Evolutionary conservation across 2,888 invertebrate genomes (phyloP), one percentile per base, ranked within the genome.

Genomic region (Tuberolachnus salignus): DNA sequence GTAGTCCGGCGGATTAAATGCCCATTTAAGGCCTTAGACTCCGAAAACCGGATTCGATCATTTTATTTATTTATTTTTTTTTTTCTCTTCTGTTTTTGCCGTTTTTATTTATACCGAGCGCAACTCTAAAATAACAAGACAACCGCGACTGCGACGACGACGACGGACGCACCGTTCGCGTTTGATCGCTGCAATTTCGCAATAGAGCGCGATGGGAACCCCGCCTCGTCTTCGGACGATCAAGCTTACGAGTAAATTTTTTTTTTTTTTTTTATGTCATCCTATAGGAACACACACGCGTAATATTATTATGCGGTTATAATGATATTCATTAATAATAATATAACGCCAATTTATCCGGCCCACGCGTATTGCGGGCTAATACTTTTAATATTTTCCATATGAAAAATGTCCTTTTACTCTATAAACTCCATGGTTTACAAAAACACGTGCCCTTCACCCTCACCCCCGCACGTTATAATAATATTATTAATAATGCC

Each of bases 11-110:
- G 49, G 67, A 59, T 59, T 67, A 67, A 67, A 67, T 78, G 57
- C 3, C 75, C 75, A 49, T 78, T 67, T 67, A 78, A 49, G 75
- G 67, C 21, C 21, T n/a, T 19, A 67, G 59, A 3, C 49, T 67
- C 49, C 67, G 55, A 78, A 59, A 78, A 78, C 75, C 75, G 75
- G 67, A 78, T 78, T 67, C 46, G 23, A 49, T 78, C 55, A 16
- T n/a, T 51, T 26, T n/a, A n/a, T n/a, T n/a, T n/a, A n/a, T n/a
- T n/a, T n/a, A n/a, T n/a, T 57, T 23, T 53, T 21, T 42, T 34
- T 16, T 34, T 6, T 34, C 34, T 34, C 6, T 6, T 34, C 34
- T 34, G 34, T 34, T 34, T 34, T 34, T 34, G 34, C 34, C 3
- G 34, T 34, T 51, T 53, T 51, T 66, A 42, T 66, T 26, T 14